Conservation (phyloP, 1,140 invertebrate genomes). For the Cyrtorhinus lividipennis region DNA sequence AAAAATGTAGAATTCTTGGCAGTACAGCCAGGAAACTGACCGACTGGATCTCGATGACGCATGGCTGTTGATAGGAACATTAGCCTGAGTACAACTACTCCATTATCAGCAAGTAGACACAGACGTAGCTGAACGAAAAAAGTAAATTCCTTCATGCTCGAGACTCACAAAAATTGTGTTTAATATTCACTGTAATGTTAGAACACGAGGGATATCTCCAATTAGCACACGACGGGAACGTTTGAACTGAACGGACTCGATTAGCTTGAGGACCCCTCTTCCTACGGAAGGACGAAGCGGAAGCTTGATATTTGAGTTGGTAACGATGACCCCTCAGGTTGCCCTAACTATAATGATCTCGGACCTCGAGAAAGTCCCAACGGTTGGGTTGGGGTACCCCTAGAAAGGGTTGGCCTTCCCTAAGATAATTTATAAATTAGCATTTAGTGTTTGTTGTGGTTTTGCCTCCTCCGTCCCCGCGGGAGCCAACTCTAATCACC, state of each 20-base stretch:
- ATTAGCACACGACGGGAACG: neutral
- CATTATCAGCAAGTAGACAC: too few species aligned
- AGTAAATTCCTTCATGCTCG: too few species aligned
- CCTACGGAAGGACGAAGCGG: neutral
- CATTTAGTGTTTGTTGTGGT: slow-evolving; percentile 8
- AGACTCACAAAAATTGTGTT: too few species aligned
- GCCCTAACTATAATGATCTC: slow-evolving; percentile 1
- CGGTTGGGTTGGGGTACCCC: too few species aligned
- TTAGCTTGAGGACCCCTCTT: neutral
- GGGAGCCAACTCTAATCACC: slow-evolving; percentile 1
- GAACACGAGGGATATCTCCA: neutral
- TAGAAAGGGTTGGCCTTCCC: neutral
- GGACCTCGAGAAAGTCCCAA: neutral
- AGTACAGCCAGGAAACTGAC: too few species aligned
- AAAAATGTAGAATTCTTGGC: too few species aligned
- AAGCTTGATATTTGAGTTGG: slow-evolving; percentile 8
- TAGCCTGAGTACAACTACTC: too few species aligned
- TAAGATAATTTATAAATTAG: slow-evolving; percentile 9
- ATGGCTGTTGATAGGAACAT: too few species aligned
- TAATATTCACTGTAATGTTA: neutral
- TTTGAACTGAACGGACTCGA: neutral
- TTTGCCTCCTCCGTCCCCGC: neutral
- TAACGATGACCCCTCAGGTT: slow-evolving; percentile 7
- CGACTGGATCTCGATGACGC: too few species aligned
- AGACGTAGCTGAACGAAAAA: too few species aligned